Conservation (phyloP, 2,888 invertebrate species). For the Plebejus melissa region DNA sequence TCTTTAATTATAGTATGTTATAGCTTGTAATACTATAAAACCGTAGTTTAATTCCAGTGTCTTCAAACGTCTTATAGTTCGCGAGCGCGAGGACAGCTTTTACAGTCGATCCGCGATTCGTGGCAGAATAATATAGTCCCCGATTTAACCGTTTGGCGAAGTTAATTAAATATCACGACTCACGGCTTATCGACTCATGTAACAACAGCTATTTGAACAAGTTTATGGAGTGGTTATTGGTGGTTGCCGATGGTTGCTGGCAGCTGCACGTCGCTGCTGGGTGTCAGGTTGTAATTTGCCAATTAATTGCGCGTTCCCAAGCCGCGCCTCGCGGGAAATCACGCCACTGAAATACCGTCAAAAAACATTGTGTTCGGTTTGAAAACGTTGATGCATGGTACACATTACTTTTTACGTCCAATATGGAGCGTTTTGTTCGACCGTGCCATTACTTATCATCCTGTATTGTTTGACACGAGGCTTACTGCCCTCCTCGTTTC, state of each 20-base stretch:
- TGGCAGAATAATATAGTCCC: neutral
- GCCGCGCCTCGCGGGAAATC: conserved; percentile 16
- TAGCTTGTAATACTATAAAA: too few relatives aligned
- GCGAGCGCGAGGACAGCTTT: too few relatives aligned
- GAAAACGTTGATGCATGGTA: neutral
- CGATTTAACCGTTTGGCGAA: neutral
- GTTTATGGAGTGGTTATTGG: neutral
- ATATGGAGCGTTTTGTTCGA: neutral
- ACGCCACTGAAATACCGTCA: neutral
- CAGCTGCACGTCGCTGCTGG: neutral
- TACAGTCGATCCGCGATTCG: neutral
- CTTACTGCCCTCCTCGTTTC: too few relatives aligned
- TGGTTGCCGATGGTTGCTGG: neutral
- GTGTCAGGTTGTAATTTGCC: conserved; percentile 10
- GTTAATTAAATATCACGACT: neutral
- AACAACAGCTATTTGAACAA: neutral
- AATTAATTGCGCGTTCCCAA: conserved; percentile 14
- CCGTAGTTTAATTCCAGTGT: too few relatives aligned
- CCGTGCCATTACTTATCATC: neutral
- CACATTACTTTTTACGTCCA: neutral
- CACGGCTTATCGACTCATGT: neutral
- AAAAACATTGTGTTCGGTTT: neutral
- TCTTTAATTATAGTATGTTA: too few relatives aligned
- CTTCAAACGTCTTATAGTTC: too few relatives aligned
- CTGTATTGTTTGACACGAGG: too few relatives aligned